Percentiles rank a stretch among this genome's conserved stretches.
phyloP scores from a whole-genome alignment of 2,113 vertebrate species.

The Bombycilla garrulus region DNA sequence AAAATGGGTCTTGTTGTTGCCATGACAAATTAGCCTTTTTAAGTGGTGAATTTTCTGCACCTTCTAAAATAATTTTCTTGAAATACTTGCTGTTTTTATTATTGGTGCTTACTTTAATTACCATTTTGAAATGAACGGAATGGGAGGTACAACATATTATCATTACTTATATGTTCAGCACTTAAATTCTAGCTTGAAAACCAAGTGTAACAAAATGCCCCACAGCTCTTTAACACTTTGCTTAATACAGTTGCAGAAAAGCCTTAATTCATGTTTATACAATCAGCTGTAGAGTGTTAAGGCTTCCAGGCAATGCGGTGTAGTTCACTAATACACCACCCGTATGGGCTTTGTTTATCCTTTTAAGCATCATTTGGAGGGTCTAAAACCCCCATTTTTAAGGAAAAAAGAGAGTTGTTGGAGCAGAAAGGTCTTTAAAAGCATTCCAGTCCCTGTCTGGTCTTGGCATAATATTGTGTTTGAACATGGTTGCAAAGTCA shows the following conservation, averaged over 20 bases:
- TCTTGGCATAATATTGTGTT: neutral
- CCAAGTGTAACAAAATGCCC: slow-evolving; percentile 50
- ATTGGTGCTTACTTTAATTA: slow-evolving; percentile 63
- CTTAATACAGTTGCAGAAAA: slow-evolving; percentile 51
- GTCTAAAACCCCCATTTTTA: neutral
- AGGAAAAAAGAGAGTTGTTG: neutral
- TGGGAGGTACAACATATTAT: slow-evolving; percentile 56
- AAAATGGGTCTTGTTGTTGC: slow-evolving; percentile 40
- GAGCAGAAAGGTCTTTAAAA: neutral
- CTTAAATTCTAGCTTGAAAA: slow-evolving; percentile 61
- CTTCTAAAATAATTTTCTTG: slow-evolving; percentile 42
- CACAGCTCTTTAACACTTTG: slow-evolving; percentile 47
- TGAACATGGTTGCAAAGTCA: neutral
- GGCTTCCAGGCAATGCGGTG: neutral
- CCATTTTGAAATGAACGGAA: slow-evolving; percentile 56
- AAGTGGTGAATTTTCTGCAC: slow-evolving; percentile 23
- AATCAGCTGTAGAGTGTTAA: slow-evolving; percentile 6
- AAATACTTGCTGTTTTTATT: slow-evolving; percentile 59
- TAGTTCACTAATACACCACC: neutral
- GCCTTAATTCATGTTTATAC: slow-evolving; percentile 58
- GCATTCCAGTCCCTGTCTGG: neutral
- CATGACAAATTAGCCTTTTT: slow-evolving; percentile 39
- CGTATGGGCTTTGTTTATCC: neutral
- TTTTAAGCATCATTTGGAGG: neutral
- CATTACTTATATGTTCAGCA: slow-evolving; percentile 40